A percentile compares a stretch with the other conserved stretches of the same genome.
phyloP scores from a whole-genome alignment of 2,797 vertebrate genomes.

The Loriculus beryllinus region DNA sequence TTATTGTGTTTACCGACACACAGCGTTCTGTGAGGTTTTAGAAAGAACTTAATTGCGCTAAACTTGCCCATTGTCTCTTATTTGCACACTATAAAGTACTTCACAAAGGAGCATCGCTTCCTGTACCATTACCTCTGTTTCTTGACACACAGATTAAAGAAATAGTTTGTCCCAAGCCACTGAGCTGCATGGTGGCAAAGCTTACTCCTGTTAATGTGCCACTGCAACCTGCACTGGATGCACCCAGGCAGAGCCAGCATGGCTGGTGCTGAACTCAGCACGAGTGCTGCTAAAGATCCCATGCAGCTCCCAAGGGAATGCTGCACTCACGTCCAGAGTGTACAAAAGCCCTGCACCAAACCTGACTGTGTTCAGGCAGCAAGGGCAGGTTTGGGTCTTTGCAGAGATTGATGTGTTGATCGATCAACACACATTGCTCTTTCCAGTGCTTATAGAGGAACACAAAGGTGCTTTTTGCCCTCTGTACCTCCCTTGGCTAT shows the following conservation, averaged over 20 bases:
- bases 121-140: neutral
- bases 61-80: conserved; percentile 1
- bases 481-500: too few relatives aligned
- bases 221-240: accelerated
- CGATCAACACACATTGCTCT: neutral
- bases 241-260: neutral
- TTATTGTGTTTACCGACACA: neutral
- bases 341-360: neutral
- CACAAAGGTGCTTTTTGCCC: too few relatives aligned
- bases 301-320: neutral
- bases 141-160: neutral
- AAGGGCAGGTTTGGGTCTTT: neutral
- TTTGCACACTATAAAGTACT: conserved; percentile 3
- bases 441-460: neutral
- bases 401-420: neutral
- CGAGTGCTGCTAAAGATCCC: accelerated
- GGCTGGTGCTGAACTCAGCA: neutral
- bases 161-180: neutral
- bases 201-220: accelerated
- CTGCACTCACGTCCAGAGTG: accelerated
- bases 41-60: neutral
- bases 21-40: neutral
- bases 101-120: neutral
- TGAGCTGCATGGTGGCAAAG: neutral
- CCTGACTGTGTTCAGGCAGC: neutral